Conservation (phyloP, 2,797 vertebrate species). For the Valencia hispanica region DNA sequence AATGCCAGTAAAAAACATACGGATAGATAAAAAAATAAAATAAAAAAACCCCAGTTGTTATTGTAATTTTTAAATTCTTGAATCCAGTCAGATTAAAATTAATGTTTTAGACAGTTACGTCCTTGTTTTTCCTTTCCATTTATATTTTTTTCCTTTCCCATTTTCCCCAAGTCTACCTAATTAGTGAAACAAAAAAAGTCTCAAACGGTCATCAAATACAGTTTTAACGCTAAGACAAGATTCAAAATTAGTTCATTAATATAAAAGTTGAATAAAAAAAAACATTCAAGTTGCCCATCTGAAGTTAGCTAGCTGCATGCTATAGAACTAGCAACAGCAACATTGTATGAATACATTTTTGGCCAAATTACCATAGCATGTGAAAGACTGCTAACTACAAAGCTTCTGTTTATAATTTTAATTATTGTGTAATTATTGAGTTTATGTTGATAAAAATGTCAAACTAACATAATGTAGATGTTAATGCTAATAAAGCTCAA, state of each 20-base stretch:
- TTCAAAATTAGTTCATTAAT: not conserved
- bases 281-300: not conserved
- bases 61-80: not conserved
- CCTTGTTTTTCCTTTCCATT: not conserved
- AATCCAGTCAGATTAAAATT: not conserved
- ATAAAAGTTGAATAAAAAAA: not conserved
- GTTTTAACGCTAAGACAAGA: not conserved
- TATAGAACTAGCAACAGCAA: not conserved
- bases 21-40: no score
- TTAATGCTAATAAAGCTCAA: not conserved
- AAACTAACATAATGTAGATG: not conserved
- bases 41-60: not conserved
- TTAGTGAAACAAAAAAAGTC: not conserved
- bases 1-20: not conserved
- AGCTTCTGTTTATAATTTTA: not conserved
- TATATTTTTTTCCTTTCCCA: no score
- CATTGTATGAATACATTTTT: not conserved
- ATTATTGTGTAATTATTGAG: no score
- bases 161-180: not conserved
- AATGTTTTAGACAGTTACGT: not conserved
- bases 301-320: not conserved
- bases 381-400: not conserved
- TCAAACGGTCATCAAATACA: not conserved
- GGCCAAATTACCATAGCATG: not conserved
- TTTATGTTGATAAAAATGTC: not conserved